Base-by-base conservation (phyloP, 2,888 invertebrate species). In the Prenolepis imparis region DNA sequence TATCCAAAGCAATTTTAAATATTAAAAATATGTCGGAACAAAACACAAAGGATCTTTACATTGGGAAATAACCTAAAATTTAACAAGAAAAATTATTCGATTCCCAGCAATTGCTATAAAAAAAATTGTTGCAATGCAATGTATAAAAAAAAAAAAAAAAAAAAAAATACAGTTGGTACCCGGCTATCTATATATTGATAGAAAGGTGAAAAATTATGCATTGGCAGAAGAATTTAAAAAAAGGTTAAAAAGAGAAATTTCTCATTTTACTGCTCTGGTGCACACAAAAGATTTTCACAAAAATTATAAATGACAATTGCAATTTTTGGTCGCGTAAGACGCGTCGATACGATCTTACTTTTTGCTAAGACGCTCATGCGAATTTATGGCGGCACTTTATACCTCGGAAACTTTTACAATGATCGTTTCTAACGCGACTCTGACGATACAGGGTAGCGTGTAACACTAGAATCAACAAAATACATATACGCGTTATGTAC, bases 341-440 rank as follows among this genome's bases (percentile, higher is more conserved):
- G 72, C 41, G 36, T 70, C 21, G 78, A 78, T 78, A 70, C 36
- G 59, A 36, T 59, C 36, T 72, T 72, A 67, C 41, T 70, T 41
- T 61, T 12, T 44, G 48, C 3, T 59, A 18, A 48, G 72, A 59
- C 21, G 59, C 72, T 59, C 41, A 57, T 59, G 8, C 18, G 59
- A 59, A 80, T 80, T 80, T 80, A 80, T 80, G 1, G 59, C 72
- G 21, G 44, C 18, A 72, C 72, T 80, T 44, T 61, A 44, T 24
- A 44, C 24, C 72, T 36, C 59, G 44, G 18, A 1, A 70, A 78
- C 70, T 78, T 78, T 78, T 70, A 78, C 70, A 36, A 18, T 59
- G 59, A 80, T 72, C 78, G 24, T 61, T 80, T 59, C 48, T 72
- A 72, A 80, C 44, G 59, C 44, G 72, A 80, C 72, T 80, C 61